Conservation (phyloP, 2,888 invertebrate species). For the Xanthia togata region DNA sequence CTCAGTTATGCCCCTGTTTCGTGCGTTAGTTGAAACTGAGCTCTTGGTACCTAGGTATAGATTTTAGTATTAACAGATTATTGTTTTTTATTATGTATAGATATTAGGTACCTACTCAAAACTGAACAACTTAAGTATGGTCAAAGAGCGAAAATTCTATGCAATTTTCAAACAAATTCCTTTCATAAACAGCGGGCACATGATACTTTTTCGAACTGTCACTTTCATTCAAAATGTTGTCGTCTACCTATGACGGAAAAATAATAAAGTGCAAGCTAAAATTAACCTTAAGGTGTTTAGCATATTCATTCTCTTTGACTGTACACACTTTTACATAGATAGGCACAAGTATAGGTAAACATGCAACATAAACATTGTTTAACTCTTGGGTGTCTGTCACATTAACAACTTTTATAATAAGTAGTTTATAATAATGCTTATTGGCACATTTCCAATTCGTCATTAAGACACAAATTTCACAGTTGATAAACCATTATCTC, state of each 20-base stretch:
- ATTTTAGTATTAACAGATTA: background rate
- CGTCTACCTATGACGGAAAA: too few species aligned
- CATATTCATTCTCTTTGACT: slow-evolving; percentile 9
- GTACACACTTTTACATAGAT: background rate
- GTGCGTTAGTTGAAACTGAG: too few species aligned
- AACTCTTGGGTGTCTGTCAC: background rate
- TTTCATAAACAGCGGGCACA: too few species aligned
- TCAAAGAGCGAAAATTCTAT: background rate
- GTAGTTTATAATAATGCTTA: background rate
- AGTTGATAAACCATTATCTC: background rate
- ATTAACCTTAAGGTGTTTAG: background rate
- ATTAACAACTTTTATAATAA: background rate
- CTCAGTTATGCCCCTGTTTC: background rate
- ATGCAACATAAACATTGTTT: background rate
- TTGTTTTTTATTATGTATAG: background rate
- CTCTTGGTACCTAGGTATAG: background rate
- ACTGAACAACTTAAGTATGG: background rate
- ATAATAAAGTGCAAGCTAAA: background rate
- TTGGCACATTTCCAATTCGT: slow-evolving; percentile 5
- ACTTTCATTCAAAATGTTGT: background rate
- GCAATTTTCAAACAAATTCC: too few species aligned
- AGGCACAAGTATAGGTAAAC: background rate
- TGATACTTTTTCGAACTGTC: background rate
- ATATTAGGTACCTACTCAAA: background rate
- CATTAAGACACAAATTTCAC: slow-evolving; percentile 6